Percentiles rank a stretch among this genome's conserved stretches.
These are phyloP conservation scores for Actinia tenebrosa DNA, from an alignment of 64 coral and sea anemone species.

Conservation along the genomic window DNA sequence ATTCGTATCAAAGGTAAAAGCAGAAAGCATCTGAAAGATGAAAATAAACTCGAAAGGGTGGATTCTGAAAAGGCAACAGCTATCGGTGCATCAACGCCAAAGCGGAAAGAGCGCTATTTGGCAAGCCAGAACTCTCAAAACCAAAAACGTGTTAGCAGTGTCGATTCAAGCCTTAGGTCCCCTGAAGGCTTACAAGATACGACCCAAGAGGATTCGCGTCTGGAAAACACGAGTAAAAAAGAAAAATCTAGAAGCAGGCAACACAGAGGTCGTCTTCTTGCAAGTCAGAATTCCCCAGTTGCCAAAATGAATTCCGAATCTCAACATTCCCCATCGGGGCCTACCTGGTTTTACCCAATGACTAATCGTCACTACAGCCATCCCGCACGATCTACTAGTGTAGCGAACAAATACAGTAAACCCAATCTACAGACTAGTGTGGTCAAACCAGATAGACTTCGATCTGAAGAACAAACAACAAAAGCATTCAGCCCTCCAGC, in stretches of 20 bases:
- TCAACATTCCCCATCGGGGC: constrained; percentile 22
- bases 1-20: background rate
- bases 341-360: constrained; percentile 76
- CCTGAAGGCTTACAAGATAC: background rate
- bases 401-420: constrained; percentile 49
- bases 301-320: background rate
- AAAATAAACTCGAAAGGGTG: background rate
- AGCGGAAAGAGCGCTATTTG: constrained; percentile 29
- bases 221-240: background rate
- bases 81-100: background rate
- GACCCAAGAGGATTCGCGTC: background rate
- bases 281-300: constrained; percentile 17
- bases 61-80: background rate
- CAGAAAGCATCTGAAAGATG: background rate
- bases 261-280: background rate
- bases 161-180: background rate
- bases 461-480: constrained; percentile 31
- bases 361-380: constrained; percentile 49
- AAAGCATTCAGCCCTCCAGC: constrained; percentile 46
- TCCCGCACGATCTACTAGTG: constrained; percentile 59
- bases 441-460: constrained; percentile 13
- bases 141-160: background rate
- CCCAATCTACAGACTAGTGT: constrained; percentile 1
- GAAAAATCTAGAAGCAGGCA: background rate
- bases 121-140: constrained; percentile 51